A percentile compares a stretch with the other conserved stretches of the same genome.
Conservation (phyloP, 2,797 vertebrate genomes). For the Erethizon dorsatum region DNA sequence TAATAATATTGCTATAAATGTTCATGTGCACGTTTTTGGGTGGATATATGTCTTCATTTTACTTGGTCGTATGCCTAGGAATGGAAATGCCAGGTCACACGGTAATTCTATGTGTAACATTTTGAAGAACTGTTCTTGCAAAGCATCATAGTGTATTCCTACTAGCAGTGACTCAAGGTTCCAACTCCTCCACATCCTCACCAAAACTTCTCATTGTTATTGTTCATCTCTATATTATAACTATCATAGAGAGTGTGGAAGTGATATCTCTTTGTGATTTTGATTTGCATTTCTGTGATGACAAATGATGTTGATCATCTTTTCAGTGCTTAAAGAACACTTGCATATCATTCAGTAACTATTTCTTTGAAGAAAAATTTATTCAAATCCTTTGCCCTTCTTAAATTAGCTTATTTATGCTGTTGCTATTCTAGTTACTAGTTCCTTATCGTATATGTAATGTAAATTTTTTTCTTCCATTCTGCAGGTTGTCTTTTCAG, state of each 20-base stretch:
- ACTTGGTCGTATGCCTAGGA: neutral
- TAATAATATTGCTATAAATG: neutral
- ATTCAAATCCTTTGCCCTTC: constrained; percentile 10
- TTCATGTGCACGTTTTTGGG: neutral
- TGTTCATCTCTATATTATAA: neutral
- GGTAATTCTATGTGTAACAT: neutral
- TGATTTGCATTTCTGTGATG: constrained; percentile 1
- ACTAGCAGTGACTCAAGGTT: neutral
- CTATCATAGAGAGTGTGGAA: neutral
- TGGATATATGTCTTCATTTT: neutral
- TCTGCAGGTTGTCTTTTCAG: neutral
- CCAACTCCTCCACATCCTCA: neutral
- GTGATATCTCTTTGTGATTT: neutral
- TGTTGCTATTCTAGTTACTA: constrained; percentile 15
- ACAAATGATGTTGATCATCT: neutral
- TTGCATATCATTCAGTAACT: neutral
- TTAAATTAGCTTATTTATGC: constrained; percentile 6
- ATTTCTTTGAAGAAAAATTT: constrained; percentile 39
- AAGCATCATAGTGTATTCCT: neutral
- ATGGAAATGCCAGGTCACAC: neutral
- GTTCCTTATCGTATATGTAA: neutral
- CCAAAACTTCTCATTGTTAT: neutral
- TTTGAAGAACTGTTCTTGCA: neutral
- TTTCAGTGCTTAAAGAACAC: neutral
- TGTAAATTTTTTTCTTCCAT: constrained; percentile 24